Evolutionary conservation across 2,888 invertebrate species (phyloP).

Genomic region (Eueremaeus valkanovi): DNA sequence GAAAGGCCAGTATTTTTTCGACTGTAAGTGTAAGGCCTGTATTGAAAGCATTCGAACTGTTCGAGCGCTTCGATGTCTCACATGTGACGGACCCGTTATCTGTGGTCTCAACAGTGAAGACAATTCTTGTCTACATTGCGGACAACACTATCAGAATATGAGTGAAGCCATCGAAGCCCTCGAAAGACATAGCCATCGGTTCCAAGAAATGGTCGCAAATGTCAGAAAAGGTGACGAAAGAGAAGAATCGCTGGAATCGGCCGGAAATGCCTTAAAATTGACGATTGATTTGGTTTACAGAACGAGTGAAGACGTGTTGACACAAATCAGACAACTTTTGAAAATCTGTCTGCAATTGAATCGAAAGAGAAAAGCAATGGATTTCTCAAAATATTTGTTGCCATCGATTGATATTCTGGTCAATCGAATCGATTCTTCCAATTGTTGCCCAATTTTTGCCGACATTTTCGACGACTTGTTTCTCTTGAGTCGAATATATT

Average conservation of each 20-base stretch:
- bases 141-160: neutral
- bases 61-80: neutral
- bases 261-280: neutral
- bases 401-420: too few species aligned
- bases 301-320: neutral
- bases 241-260: neutral
- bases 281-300: neutral
- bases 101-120: neutral
- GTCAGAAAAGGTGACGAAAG: neutral
- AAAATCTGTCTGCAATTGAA: neutral
- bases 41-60: neutral
- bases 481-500: too few species aligned
- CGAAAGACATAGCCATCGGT: neutral
- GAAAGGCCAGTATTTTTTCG: conserved; percentile 3
- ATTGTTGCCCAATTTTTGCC: too few species aligned
- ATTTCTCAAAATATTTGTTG: too few species aligned
- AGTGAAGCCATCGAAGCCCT: neutral
- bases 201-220: neutral
- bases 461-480: too few species aligned
- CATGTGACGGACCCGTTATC: conserved; percentile 36
- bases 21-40: conserved; percentile 32
- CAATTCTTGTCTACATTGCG: neutral
- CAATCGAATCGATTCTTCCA: too few species aligned
- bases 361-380: too few species aligned
- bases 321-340: neutral